Percentiles rank a stretch among this genome's conserved stretches.
These are phyloP conservation scores for Pteruthius melanotis DNA, from an alignment of 2,113 vertebrate genomes.

Conservation along the genomic window DNA sequence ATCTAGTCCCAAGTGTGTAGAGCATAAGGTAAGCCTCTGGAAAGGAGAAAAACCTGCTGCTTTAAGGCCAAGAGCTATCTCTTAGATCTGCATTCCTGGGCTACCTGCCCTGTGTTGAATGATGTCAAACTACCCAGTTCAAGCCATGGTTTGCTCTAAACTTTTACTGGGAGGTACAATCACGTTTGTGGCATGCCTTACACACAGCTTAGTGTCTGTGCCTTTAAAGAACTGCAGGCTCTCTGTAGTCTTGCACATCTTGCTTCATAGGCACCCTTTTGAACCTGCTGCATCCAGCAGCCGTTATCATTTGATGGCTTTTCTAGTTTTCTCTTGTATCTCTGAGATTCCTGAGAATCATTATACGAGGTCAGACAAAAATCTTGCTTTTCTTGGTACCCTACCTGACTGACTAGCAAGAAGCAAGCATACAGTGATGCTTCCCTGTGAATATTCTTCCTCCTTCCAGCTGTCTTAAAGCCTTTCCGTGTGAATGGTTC, in stretches of 20 bases:
- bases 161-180: neutral
- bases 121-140: neutral
- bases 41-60: conserved; percentile 46
- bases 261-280: neutral
- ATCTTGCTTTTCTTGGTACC: neutral
- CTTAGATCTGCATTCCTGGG: conserved; percentile 30
- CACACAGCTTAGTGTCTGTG: neutral
- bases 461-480: neutral
- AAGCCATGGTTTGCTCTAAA: neutral
- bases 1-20: neutral
- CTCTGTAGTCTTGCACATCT: neutral
- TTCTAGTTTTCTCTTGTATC: neutral
- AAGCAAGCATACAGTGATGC: neutral
- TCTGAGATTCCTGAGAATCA: neutral
- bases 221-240: neutral
- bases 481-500: neutral
- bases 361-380: neutral
- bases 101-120: neutral
- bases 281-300: neutral
- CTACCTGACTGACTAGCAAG: neutral
- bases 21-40: neutral
- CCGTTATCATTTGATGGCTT: neutral
- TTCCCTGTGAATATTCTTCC: neutral
- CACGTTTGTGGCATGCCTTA: neutral
- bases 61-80: conserved; percentile 23